Evolutionary conservation across 2,797 vertebrate species (phyloP).

Genomic region (Xiphorhynchus erythropygius): DNA sequence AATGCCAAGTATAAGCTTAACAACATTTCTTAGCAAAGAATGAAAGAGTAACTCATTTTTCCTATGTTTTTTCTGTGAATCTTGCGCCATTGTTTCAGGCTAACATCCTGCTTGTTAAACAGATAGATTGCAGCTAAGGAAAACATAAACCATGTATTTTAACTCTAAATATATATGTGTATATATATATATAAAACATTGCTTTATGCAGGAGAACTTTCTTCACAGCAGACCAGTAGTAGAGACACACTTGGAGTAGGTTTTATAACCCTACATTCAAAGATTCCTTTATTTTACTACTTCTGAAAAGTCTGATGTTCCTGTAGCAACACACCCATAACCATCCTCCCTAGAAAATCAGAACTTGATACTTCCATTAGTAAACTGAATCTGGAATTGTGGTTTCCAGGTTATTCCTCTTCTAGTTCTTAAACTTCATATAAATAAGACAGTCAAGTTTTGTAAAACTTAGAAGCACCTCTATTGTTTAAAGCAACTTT

Average conservation of each 20-base stretch:
- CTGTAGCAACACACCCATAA: fast-evolving
- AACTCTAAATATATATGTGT: neutral
- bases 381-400: neutral
- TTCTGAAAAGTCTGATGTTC: neutral
- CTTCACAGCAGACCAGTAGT: neutral
- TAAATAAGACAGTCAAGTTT: neutral
- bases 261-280: neutral
- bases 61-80: neutral
- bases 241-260: fast-evolving
- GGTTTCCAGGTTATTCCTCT: neutral
- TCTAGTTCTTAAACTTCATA: neutral
- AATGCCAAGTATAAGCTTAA: neutral
- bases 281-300: neutral
- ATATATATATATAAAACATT: neutral
- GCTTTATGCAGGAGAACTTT: neutral
- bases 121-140: neutral
- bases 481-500: neutral
- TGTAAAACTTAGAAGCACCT: neutral
- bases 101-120: neutral
- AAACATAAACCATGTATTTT: neutral
- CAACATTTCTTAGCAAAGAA: neutral
- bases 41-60: neutral
- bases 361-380: neutral
- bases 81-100: neutral
- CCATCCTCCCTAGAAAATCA: neutral